A percentile compares a stretch with the other conserved stretches of the same genome.
Evolutionary conservation across 2,797 vertebrate species (phyloP).

Genomic region (Anguilla megastoma): DNA sequence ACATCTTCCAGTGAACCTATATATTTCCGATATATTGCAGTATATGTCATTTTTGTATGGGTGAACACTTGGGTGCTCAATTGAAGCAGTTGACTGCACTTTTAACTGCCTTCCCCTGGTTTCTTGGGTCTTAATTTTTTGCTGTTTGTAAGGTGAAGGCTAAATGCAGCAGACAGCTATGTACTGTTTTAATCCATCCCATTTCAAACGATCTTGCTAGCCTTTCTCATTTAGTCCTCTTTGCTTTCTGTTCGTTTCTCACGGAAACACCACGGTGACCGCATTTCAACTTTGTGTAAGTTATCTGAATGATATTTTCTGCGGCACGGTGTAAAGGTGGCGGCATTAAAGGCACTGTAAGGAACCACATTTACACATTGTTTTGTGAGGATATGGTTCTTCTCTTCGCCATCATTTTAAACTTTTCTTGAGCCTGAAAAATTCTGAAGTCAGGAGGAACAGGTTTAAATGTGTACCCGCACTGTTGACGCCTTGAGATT

Average conservation of each 20-base stretch:
- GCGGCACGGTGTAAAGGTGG: neutral
- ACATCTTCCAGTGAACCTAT: neutral
- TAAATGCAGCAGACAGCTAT: neutral
- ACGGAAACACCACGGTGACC: neutral
- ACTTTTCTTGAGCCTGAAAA: no score
- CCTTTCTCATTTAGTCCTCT: neutral
- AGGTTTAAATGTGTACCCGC: neutral
- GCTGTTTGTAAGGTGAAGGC: neutral
- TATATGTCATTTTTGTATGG: neutral
- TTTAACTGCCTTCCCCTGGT: neutral
- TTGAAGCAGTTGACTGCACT: neutral
- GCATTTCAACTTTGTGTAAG: neutral
- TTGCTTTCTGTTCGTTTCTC: neutral
- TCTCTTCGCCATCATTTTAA: no score
- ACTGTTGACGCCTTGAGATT: neutral
- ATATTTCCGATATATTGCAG: neutral
- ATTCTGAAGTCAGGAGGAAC: neutral
- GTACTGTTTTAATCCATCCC: neutral
- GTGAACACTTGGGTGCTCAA: neutral
- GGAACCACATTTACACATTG: neutral
- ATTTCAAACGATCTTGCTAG: neutral
- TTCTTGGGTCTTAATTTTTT: neutral
- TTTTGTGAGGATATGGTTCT: neutral
- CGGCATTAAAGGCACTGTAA: neutral
- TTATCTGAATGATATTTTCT: neutral